Percentiles rank a stretch among this genome's conserved stretches.
Conservation (phyloP, 2,113 vertebrate species). For the Varanus salvator region DNA sequence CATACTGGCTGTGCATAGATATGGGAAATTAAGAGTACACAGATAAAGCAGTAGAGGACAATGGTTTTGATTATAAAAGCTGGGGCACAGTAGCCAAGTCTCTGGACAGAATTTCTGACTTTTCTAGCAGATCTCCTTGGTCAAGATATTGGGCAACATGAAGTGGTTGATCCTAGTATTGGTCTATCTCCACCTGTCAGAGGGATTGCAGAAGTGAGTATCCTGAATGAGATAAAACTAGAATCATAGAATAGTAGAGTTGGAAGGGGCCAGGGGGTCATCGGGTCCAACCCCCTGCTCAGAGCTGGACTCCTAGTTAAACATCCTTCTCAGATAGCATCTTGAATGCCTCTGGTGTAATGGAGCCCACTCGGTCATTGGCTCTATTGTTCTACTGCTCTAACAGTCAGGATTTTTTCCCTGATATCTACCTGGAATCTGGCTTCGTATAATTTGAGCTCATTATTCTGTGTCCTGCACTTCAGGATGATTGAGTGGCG, state of each 20-base stretch:
- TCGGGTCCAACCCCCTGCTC: no score
- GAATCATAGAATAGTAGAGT: no score
- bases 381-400: no score
- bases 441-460: no score
- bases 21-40: conserved; percentile 27
- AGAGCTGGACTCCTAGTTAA: no score
- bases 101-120: rapidly evolving
- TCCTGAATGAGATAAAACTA: not conserved
- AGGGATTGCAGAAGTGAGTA: conserved; percentile 72
- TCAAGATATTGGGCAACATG: conserved; percentile 55
- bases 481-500: no score
- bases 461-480: no score
- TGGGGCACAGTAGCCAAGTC: conserved; percentile 54
- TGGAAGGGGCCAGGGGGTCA: no score
- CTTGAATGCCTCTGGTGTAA: no score
- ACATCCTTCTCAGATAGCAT: no score
- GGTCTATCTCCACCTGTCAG: conserved; percentile 72
- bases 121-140: not conserved
- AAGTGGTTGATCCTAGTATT: conserved; percentile 70
- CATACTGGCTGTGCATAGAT: rapidly evolving
- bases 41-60: conserved; percentile 35
- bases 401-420: no score
- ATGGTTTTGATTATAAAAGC: not conserved
- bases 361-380: not conserved
- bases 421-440: no score